A percentile compares a stretch with the other conserved stretches of the same genome.
Evolutionary conservation across 2,888 invertebrate genomes (phyloP).

Genomic region (Syrphus vitripennis): DNA sequence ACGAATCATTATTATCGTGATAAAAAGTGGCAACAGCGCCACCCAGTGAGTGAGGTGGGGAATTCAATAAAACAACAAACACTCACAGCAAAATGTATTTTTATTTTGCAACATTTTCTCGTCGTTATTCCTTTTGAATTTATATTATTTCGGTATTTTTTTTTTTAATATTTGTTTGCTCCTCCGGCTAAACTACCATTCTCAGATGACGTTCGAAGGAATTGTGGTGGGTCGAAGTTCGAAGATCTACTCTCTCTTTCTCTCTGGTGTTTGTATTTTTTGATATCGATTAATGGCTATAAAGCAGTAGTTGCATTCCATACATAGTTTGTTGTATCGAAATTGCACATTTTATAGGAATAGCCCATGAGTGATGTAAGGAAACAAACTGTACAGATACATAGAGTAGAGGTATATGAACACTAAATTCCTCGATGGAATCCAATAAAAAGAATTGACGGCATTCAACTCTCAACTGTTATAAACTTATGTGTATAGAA

Average conservation of each 20-base stretch:
- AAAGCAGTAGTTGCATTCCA: conserved; percentile 24
- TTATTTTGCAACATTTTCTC: conserved; percentile 52
- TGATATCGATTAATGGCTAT: conserved; percentile 57
- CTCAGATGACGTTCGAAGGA: neutral
- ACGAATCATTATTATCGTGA: neutral
- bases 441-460: conserved; percentile 32
- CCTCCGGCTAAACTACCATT: conserved; percentile 49
- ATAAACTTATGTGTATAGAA: neutral
- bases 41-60: neutral
- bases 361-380: neutral
- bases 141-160: neutral
- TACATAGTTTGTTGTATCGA: conserved; percentile 47
- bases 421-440: conserved; percentile 47
- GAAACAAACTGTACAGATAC: neutral
- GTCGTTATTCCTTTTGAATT: conserved; percentile 4
- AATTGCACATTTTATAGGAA: conserved; percentile 61
- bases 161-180: conserved; percentile 27
- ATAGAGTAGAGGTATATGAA: conserved; percentile 5
- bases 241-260: too few species aligned
- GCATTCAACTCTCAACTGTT: conserved; percentile 5
- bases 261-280: conserved; percentile 9
- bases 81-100: conserved; percentile 53
- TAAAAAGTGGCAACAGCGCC: neutral
- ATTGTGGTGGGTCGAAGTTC: neutral
- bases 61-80: conserved; percentile 36